Conservation (phyloP, 2,113 vertebrate species). For the Daboia siamensis region DNA sequence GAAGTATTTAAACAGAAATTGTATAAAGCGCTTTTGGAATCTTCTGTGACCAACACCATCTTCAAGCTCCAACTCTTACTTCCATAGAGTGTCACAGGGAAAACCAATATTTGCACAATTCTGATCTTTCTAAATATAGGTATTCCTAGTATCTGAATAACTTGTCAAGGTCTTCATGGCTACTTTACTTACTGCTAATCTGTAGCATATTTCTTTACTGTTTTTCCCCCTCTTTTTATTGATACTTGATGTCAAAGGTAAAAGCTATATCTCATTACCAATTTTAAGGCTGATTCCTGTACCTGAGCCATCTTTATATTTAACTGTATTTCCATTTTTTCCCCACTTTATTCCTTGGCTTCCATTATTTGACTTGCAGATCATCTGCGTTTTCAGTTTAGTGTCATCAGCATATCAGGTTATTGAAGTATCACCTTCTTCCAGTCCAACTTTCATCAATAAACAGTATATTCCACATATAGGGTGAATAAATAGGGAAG, state of each 20-base stretch:
- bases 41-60: background rate
- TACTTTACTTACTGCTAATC: background rate
- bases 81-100: background rate
- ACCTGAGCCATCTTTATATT: background rate
- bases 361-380: background rate
- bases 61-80: background rate
- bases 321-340: background rate
- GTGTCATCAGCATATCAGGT: background rate
- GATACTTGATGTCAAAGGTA: background rate
- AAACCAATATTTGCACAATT: background rate
- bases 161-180: background rate
- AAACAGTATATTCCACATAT: background rate
- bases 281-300: background rate
- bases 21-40: background rate
- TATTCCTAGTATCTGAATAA: background rate
- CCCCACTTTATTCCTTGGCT: background rate
- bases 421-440: background rate
- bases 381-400: background rate
- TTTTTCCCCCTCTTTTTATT: background rate
- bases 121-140: background rate
- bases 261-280: background rate
- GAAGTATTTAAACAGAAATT: background rate
- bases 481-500: background rate
- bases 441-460: background rate
- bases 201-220: background rate